Evolutionary conservation across 2,888 invertebrate species (phyloP).

Genomic region (Macaria notata): DNA sequence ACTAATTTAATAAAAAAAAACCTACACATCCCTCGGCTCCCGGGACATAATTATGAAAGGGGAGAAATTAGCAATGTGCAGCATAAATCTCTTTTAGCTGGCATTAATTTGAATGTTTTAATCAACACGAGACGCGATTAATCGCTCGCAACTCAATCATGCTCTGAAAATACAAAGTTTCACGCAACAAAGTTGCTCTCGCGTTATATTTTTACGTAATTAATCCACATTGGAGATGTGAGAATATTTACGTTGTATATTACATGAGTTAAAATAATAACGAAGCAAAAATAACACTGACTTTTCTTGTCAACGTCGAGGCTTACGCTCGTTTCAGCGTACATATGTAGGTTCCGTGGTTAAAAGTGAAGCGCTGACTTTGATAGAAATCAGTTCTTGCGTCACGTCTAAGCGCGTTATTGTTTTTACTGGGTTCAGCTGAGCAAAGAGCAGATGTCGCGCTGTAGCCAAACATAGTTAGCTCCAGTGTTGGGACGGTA

Average conservation of each 20-base stretch:
- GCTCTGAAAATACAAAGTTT: background rate
- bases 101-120: conserved; percentile 29
- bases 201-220: no score
- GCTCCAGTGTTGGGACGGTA: conserved; percentile 45
- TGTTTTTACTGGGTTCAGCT: conserved; percentile 64
- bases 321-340: no score
- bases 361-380: conserved; percentile 39
- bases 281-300: no score
- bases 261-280: no score
- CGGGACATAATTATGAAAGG: conserved; percentile 30
- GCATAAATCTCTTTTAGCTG: conserved; percentile 30
- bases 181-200: no score
- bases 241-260: no score
- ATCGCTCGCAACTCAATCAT: conserved; percentile 12
- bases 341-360: background rate
- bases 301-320: no score
- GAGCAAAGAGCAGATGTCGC: conserved; percentile 63
- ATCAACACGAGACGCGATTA: conserved; percentile 26
- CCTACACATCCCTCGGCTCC: conserved; percentile 30
- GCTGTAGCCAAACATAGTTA: conserved; percentile 64
- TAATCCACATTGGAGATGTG: no score
- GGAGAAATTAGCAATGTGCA: conserved; percentile 29
- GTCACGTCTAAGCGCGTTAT: conserved; percentile 43
- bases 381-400: conserved; percentile 62
- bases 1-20: conserved; percentile 67